These are phyloP conservation scores for Uropetala carovei DNA, from an alignment of 2,888 invertebrate species.

Conservation along the genomic window DNA sequence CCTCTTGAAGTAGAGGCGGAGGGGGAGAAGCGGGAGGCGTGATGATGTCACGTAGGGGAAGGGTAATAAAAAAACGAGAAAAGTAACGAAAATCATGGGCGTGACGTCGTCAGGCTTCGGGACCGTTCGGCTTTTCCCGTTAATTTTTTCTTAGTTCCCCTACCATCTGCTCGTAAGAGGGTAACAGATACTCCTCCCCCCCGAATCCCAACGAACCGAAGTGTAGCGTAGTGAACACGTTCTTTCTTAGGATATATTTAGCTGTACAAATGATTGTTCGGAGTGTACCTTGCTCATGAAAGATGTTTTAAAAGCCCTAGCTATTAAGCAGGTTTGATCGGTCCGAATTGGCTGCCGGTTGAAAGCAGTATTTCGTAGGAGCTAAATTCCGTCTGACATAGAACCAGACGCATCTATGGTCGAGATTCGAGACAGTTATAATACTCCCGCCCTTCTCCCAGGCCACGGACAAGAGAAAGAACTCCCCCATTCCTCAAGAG, in stretches of 20 bases:
- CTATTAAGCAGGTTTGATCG: too few relatives aligned
- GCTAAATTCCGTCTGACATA: not conserved
- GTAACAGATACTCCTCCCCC: not conserved
- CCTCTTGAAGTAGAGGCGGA: not conserved
- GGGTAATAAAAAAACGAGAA: conserved; percentile 29
- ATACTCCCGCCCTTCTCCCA: too few relatives aligned
- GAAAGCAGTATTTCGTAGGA: not conserved
- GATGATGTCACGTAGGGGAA: conserved; percentile 53
- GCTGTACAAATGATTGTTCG: too few relatives aligned
- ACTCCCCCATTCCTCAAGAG: not conserved
- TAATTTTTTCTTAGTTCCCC: not conserved
- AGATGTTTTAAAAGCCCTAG: too few relatives aligned
- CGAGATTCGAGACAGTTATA: not conserved
- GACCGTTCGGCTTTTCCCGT: conserved; percentile 33
- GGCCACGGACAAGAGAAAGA: not conserved
- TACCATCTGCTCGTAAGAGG: not conserved
- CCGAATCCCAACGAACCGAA: not conserved
- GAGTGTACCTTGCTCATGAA: too few relatives aligned
- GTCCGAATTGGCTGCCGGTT: too few relatives aligned
- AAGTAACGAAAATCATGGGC: conserved; percentile 42
- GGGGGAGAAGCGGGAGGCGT: conserved; percentile 14
- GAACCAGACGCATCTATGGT: not conserved
- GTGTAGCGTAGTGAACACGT: not conserved
- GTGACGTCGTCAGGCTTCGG: conserved; percentile 50
- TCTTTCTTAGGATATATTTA: not conserved